phyloP scores from a whole-genome alignment of 2,888 invertebrate species.

The Chrysina gloriosa region DNA sequence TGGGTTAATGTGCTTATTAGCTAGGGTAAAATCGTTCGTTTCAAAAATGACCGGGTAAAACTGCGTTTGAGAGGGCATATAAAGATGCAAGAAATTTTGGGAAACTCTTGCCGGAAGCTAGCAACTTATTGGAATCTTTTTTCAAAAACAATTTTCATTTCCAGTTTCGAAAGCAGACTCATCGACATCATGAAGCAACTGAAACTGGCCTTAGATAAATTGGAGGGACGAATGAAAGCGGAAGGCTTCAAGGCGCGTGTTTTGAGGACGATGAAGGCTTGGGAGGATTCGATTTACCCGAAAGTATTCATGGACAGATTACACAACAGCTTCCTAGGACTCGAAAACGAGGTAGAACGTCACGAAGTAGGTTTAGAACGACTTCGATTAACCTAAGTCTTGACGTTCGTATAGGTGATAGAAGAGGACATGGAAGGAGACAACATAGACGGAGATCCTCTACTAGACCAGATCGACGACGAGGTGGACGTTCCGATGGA shows the following conservation, averaged over 20 bases:
- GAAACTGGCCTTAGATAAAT: slow-evolving; percentile 76
- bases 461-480: slow-evolving; percentile 67
- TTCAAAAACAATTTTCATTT: slow-evolving; percentile 28
- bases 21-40: too few species aligned
- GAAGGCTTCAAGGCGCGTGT: slow-evolving; percentile 95
- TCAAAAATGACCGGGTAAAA: not conserved
- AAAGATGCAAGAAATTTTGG: not conserved
- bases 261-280: slow-evolving; percentile 89
- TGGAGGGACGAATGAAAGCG: slow-evolving; percentile 90
- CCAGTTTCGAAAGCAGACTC: slow-evolving; percentile 86
- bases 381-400: not conserved
- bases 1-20: too few species aligned
- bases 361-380: not conserved
- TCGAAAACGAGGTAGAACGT: slow-evolving; percentile 63
- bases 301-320: slow-evolving; percentile 89
- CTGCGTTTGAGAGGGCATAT: too few species aligned
- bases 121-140: not conserved
- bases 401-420: slow-evolving; percentile 51
- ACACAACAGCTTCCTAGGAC: slow-evolving; percentile 91
- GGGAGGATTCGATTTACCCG: slow-evolving; percentile 99
- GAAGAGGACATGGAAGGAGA: slow-evolving; percentile 66
- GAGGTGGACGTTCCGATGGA: slow-evolving; percentile 79
- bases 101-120: too few species aligned
- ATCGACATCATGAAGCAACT: slow-evolving; percentile 81
- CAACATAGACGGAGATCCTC: slow-evolving; percentile 77